Evolutionary conservation across 2,113 vertebrate species (phyloP), one percentile per base, ranked within the genome.

Genomic region (Nibea coibor): DNA sequence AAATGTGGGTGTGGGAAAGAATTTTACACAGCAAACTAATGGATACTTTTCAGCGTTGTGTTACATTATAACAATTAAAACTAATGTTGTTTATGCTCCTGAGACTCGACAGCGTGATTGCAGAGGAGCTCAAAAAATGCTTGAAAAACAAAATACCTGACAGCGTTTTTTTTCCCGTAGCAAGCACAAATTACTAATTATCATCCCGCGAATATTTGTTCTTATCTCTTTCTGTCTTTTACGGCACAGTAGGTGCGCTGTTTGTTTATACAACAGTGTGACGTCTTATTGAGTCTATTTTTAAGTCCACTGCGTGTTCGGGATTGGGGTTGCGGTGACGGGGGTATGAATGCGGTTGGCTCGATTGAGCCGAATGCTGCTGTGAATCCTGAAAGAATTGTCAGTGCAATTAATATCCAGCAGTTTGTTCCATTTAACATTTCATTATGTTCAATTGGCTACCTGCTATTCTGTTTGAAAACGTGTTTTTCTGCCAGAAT

Each of bases 11-110:
- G 61, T 22, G 7, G 24, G 15, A 54, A 56, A 62, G 28, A 51
- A 62, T 22, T 72, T 72, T 28, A 24, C 58, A 80, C 10, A 28
- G 43, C 15, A 70, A 72, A 66, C 42, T 31, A 68, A 68, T 72
- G n/a, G 19, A 31, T 31, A 26, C 42, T 43, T 68, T 50, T 63
- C 39, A 50, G 4, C 7, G 4, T 9, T 43, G 39, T 15, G 2
- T n/a, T 19, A n/a, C 35, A n/a, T 56, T 61, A 28, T 54, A 19
- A 47, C 42, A 65, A 6, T 57, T 35, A 28, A 50, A 64, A 14
- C 2, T 53, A 22, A 70, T 57, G 4, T 17, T 64, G 43, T 65
- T 75, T 63, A 31, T 58, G 19, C 26, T 63, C 22, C 10, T 26
- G 22, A 48, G 17, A 24, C 24, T 45, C 62, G 0, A 54, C 16